Base-by-base conservation (phyloP, 2,888 invertebrate genomes). In the Apeira syringaria region DNA sequence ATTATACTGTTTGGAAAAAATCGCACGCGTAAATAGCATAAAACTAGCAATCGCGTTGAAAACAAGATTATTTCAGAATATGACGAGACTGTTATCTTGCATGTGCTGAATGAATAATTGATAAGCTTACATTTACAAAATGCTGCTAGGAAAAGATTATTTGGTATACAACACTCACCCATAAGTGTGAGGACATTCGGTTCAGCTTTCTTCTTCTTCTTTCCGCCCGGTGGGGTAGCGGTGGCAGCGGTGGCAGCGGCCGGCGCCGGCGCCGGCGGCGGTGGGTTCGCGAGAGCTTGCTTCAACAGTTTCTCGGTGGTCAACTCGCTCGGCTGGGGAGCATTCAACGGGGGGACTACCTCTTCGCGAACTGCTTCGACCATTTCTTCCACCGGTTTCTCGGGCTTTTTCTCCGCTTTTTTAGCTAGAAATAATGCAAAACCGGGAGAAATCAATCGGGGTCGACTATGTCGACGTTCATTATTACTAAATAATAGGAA, bases 301-400 rank as follows among this genome's bases (percentile, higher is more conserved):
- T 77, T 76, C 51, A 90, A 61, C 38, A 88, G 63, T 56, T 86
- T 90, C 31, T 87, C 86, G 0, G 84, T 90, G 27, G 88, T 89
- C 18, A 89, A 70, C 58, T 86, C 86, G 50, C 74, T 83, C 2
- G 88, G 84, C 61, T 85, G 88, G 11, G 84, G 84, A 9, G 68
- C 67, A 53, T 84, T 84, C 51, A 86, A 56, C 0, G 88, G 84
- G 0, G 80, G 81, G 1, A 88, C 77, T 15, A 81, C 67, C 51
- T 86, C 84, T 34, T 85, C 85, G 0, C 64, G 68, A 0, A 50
- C 49, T 0, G 39, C 43, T n/a, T 71, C 67, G 0, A 47, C 46
- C 0, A 50, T 53, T 15, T 76, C 84, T 35, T 71, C 74, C 0
- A 48, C 40, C 1, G 53, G 44, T 15, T 47, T 53, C 24, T 45